Base-by-base conservation (phyloP, 2,113 vertebrate species). In the Ardeotis arabs region DNA sequence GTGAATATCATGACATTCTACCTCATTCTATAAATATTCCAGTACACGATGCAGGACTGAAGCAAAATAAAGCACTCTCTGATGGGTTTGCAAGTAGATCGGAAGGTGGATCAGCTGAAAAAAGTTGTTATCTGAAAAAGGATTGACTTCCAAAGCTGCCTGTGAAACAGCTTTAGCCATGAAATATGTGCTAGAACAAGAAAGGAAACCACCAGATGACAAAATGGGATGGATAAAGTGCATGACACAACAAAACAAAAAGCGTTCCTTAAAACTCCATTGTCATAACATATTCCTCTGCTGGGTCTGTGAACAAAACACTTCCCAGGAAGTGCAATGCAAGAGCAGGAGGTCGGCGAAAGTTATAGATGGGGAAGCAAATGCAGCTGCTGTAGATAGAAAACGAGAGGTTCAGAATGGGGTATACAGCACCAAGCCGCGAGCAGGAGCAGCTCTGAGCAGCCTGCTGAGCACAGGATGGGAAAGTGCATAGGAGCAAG, bases 151-250 rank as follows among this genome's bases (percentile, higher is more conserved):
- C 73, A 95, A 80, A 41, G 23, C 74, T 84, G 90, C 58, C 83
- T 95, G 90, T 89, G 80, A 90, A 94, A 95, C 33, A 93, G 45
- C 77, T 94, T 93, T 85, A 89, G 77, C 58, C 69, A 76, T 79
- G 91, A 95, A 94, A 94, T 91, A 89, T 83, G 55, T n/a, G 33
- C 70, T 94, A 82, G 49, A 91, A 96, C 66, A 92, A 95, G 77
- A 93, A 96, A 96, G 55, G 58, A 92, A 95, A 84, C 60, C 69
- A 69, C 79, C 80, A 95, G 80, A 87, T 81, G 93, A 95, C 49
- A 97, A 95, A 96, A 95, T 14, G 63, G 92, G 84, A 73, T 63
- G 84, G 82, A 94, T 95, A 95, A 95, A 96, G 82, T 70, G 37
- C 78, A 77, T 77, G 91, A 93, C 77, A 93, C 84, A 92, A 95